A percentile compares a stretch with the other conserved stretches of the same genome.
Conservation (phyloP, 1,140 invertebrate species). For the Fragariocoptes setiger region DNA sequence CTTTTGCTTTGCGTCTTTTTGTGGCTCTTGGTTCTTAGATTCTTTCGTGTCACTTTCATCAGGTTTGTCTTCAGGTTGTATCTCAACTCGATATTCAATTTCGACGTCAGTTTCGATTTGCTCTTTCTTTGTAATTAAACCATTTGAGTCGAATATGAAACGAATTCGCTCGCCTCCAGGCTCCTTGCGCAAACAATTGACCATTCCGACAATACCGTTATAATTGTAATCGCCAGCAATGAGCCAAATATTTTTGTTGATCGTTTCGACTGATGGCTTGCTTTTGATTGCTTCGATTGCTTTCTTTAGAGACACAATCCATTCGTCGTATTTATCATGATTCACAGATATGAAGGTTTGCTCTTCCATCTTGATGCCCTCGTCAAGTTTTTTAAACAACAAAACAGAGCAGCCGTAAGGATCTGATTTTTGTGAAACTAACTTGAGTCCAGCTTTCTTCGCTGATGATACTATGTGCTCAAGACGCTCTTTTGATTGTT, state of each 20-base stretch:
- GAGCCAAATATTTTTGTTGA: conserved; percentile 11
- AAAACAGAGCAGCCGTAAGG: neutral
- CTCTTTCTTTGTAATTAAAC: neutral
- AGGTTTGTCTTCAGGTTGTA: neutral
- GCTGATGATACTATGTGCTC: conserved; percentile 2
- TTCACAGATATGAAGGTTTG: conserved; percentile 15
- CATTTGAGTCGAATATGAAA: conserved; percentile 13
- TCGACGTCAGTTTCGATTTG: too few species aligned
- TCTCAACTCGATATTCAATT: too few species aligned
- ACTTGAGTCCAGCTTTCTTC: neutral
- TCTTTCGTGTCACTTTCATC: neutral
- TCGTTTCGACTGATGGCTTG: conserved; percentile 1
- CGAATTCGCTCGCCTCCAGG: conserved; percentile 38
- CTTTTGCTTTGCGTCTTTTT: neutral
- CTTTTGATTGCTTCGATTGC: conserved; percentile 6
- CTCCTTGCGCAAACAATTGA: conserved; percentile 56
- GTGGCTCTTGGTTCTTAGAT: neutral
- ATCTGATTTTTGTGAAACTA: conserved; percentile 7
- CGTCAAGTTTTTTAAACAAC: conserved; percentile 3
- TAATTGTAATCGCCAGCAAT: conserved; percentile 15
- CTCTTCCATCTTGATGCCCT: conserved; percentile 8
- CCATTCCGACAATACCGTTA: conserved; percentile 43
- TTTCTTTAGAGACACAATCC: conserved; percentile 11
- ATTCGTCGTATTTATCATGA: conserved; percentile 7
- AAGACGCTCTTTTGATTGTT: conserved; percentile 16